Percentiles rank a stretch among this genome's conserved stretches.
phyloP scores from a whole-genome alignment of 53 echinoderm and acorn worm species.

The Echinarachnius parma region DNA sequence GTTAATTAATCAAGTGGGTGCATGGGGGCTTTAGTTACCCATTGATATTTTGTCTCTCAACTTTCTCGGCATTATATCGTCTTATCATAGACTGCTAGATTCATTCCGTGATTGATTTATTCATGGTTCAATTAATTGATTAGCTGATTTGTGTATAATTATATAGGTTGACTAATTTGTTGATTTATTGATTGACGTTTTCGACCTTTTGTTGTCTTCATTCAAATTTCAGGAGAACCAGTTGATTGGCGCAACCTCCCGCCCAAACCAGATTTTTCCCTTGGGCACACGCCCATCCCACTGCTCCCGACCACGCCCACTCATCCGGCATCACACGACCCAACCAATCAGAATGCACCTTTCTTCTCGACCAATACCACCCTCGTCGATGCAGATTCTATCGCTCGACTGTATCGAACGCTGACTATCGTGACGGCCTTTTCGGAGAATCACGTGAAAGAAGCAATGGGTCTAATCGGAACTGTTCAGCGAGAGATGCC shows the following conservation, averaged over 20 bases:
- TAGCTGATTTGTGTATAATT: no score
- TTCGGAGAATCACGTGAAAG: conserved; percentile 56
- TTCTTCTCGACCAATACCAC: not conserved
- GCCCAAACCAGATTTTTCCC: conserved; percentile 5
- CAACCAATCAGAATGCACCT: not conserved
- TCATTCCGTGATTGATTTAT: no score
- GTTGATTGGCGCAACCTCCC: conserved; percentile 25
- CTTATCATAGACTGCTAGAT: no score
- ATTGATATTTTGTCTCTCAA: no score
- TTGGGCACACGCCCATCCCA: not conserved
- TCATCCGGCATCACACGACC: not conserved
- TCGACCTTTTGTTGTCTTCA: no score
- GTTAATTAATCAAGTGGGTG: no score
- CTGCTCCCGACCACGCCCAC: conserved; percentile 1
- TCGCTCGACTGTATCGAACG: conserved; percentile 34
- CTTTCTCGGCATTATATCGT: no score
- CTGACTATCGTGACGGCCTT: conserved; percentile 63
- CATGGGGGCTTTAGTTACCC: no score
- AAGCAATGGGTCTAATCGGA: conserved; percentile 57
- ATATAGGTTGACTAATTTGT: no score
- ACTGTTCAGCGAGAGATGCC: conserved; percentile 53
- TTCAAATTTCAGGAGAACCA: conserved; percentile 19
- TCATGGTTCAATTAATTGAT: no score
- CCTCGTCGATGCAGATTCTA: not conserved
- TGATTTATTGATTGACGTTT: no score